Conservation (phyloP, 2,888 invertebrate genomes). For the Geotrupes spiniger region DNA sequence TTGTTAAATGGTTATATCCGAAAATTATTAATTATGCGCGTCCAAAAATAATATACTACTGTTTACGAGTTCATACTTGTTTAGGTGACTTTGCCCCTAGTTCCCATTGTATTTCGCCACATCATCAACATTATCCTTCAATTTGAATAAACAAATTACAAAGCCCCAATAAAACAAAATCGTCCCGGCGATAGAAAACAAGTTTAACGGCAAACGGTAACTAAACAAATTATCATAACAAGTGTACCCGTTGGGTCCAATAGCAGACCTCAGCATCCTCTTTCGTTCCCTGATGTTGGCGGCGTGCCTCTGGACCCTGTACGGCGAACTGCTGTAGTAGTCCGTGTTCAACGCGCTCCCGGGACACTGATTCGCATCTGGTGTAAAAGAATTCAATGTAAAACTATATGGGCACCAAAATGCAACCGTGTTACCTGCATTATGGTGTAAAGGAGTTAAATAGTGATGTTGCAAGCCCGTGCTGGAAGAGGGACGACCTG, state of each 20-base stretch:
- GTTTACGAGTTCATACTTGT: too few relatives aligned
- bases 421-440: conserved; percentile 35
- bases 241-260: conserved; percentile 71
- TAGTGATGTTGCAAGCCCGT: conserved; percentile 45
- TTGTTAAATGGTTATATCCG: too few relatives aligned
- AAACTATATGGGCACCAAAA: not conserved
- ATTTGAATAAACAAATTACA: too few relatives aligned
- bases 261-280: conserved; percentile 96
- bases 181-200: too few relatives aligned
- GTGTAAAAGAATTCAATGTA: conserved; percentile 3
- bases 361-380: conserved; percentile 40
- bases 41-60: too few relatives aligned
- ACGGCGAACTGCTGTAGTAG: conserved; percentile 71
- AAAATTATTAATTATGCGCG: too few relatives aligned
- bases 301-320: conserved; percentile 86
- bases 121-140: too few relatives aligned
- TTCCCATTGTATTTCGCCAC: too few relatives aligned
- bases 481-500: conserved; percentile 52
- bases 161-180: too few relatives aligned
- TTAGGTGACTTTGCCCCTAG: too few relatives aligned
- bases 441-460: conserved; percentile 45
- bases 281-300: conserved; percentile 96
- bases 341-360: conserved; percentile 49
- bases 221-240: conserved; percentile 27
- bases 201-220: not conserved